Conservation (phyloP, 2,113 vertebrate species). For the Cryptomyrus ogoouensis region DNA sequence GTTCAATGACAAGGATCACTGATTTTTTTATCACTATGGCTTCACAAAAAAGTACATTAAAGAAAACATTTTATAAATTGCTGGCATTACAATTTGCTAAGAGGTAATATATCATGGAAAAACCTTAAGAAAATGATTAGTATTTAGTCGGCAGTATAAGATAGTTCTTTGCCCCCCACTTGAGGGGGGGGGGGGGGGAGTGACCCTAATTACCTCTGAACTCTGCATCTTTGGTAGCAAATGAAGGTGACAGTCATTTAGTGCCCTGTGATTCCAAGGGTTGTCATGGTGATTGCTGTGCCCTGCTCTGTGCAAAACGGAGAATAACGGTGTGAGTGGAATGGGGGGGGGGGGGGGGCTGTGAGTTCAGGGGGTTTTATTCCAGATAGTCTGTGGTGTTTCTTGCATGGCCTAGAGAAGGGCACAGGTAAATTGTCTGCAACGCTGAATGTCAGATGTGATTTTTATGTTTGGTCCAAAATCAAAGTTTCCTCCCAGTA, state of each 20-base stretch:
- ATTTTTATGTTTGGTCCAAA: background rate
- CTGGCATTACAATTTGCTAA: background rate
- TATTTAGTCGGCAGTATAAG: background rate
- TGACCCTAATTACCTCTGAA: background rate
- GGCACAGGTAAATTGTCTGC: background rate
- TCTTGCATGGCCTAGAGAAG: background rate
- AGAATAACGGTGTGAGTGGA: background rate
- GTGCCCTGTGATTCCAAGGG: background rate
- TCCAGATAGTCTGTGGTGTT: background rate
- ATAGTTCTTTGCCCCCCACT: background rate
- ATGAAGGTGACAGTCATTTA: constrained; percentile 9
- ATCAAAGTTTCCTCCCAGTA: background rate
- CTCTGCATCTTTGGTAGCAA: background rate
- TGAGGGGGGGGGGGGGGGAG: background rate
- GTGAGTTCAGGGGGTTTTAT: background rate
- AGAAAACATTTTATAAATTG: background rate
- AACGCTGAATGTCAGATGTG: background rate
- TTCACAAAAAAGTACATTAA: background rate
- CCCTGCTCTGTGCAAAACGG: background rate
- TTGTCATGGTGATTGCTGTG: background rate
- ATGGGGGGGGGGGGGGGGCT: background rate
- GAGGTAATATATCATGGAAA: background rate
- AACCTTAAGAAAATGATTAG: background rate
- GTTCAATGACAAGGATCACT: background rate
- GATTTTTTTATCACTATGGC: background rate